Conservation (phyloP, 2,113 vertebrate species). For the Crotalus horridus region DNA sequence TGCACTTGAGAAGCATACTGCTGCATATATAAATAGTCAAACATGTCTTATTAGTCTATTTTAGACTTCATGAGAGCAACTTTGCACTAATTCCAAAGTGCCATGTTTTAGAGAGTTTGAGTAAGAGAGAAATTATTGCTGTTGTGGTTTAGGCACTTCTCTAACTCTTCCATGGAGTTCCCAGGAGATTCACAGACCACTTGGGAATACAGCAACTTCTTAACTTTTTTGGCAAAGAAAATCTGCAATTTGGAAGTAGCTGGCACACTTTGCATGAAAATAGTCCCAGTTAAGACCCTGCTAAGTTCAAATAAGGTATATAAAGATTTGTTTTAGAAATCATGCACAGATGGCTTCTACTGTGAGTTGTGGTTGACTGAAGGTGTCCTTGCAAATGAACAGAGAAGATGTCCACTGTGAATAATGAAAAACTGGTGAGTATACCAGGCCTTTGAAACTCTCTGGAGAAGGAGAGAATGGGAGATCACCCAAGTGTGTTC, state of each 20-base stretch:
- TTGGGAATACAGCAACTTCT: not conserved
- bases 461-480: not conserved
- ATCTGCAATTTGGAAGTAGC: not conserved
- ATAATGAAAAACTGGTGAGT: not conserved
- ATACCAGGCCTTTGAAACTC: not conserved
- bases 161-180: not conserved
- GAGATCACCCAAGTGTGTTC: not conserved
- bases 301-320: not conserved
- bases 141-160: not conserved
- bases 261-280: not conserved
- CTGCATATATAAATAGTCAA: constrained; percentile 45
- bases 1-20: constrained; percentile 39
- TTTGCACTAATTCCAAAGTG: not conserved
- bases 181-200: not conserved
- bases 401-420: not conserved
- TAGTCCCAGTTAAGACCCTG: not conserved
- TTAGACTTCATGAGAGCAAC: not conserved
- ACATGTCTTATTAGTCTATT: constrained; percentile 18
- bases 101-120: not conserved
- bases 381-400: not conserved
- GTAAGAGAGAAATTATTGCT: not conserved
- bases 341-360: not conserved
- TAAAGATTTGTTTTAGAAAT: not conserved
- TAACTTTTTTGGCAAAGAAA: not conserved
- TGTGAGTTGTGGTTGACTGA: not conserved